These are phyloP conservation scores for Conistra vaccinii DNA, from an alignment of 2,888 invertebrate genomes.

Conservation along the genomic window DNA sequence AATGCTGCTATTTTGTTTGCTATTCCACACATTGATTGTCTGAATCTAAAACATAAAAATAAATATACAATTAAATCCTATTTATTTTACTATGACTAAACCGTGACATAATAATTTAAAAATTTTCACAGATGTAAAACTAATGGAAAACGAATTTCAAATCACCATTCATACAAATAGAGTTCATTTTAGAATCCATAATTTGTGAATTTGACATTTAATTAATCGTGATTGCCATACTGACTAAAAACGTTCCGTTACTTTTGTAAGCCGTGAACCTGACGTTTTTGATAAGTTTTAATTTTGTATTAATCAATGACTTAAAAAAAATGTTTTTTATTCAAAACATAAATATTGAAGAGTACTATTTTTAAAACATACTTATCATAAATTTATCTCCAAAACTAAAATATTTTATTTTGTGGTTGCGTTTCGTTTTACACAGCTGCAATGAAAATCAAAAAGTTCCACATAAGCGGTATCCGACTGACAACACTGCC, in stretches of 20 bases:
- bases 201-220: conserved; percentile 61
- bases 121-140: background rate
- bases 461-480: conserved; percentile 90
- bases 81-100: background rate
- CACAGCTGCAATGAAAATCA: conserved; percentile 68
- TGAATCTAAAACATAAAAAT: background rate
- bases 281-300: conserved; percentile 32
- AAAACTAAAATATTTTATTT: background rate
- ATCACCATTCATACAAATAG: rapidly evolving
- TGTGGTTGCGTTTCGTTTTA: conserved; percentile 72
- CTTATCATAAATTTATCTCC: rapidly evolving
- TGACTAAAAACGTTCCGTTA: conserved; percentile 62
- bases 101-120: background rate
- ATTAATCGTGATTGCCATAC: conserved; percentile 69
- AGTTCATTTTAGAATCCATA: conserved; percentile 36
- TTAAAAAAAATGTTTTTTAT: background rate
- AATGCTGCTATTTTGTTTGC: background rate
- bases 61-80: background rate
- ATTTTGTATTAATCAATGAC: rapidly evolving
- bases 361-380: background rate
- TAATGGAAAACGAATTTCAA: conserved; percentile 7
- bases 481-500: conserved; percentile 85
- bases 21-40: background rate
- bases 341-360: background rate
- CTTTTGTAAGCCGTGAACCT: background rate